Evolutionary conservation across 2,797 vertebrate genomes (phyloP).

Genomic region (Phataginus tricuspis): DNA sequence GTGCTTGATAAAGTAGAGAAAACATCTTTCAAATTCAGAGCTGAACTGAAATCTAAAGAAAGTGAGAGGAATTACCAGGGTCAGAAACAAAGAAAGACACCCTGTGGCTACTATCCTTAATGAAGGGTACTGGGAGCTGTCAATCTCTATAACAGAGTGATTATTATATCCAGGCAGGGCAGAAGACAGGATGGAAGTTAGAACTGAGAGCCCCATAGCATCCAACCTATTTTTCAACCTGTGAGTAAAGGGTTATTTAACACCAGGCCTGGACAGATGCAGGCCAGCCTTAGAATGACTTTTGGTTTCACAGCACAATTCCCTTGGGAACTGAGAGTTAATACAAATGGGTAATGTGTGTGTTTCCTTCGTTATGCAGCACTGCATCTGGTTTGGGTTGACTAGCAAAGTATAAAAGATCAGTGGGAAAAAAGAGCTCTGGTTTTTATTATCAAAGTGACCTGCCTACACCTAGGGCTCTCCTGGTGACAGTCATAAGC

Average conservation of each 20-base stretch:
- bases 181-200: background rate
- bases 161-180: background rate
- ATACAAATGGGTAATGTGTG: background rate
- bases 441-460: background rate
- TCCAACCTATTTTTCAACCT: background rate
- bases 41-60: background rate
- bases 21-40: slow-evolving; percentile 36
- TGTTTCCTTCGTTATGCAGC: background rate
- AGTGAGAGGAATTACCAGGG: background rate
- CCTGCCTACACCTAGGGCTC: background rate
- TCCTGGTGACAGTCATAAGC: background rate
- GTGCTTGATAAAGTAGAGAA: background rate
- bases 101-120: background rate
- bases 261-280: background rate
- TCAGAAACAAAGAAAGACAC: background rate
- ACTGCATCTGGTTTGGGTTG: background rate
- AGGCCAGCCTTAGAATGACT: background rate
- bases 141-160: background rate
- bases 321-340: background rate
- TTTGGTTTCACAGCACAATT: background rate
- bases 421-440: background rate
- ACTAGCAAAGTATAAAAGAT: background rate
- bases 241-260: background rate
- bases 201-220: background rate
- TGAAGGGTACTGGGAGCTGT: background rate